Evolutionary conservation across 2,888 invertebrate genomes (phyloP).

Genomic region (Sclerodermus sp.): DNA sequence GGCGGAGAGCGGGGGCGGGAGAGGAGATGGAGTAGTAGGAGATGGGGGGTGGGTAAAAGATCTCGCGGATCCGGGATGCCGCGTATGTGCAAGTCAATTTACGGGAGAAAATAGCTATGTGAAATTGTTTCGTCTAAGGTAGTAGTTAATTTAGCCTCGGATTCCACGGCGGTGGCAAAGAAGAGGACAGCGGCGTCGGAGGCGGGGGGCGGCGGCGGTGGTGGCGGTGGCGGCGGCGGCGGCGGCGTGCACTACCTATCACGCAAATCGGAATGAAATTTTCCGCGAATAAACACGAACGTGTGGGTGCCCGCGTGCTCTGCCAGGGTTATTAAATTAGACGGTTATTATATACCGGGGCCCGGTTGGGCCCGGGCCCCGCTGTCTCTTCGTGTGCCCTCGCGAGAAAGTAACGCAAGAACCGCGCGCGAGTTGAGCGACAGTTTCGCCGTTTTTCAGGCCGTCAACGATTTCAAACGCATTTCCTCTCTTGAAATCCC

Average conservation of each 20-base stretch:
- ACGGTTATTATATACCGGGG: slow-evolving; percentile 19
- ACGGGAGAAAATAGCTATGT: slow-evolving; percentile 37
- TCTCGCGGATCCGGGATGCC: slow-evolving; percentile 5
- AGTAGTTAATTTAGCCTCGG: slow-evolving; percentile 38
- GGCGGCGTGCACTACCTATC: slow-evolving; percentile 14
- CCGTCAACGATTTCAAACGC: too few species aligned
- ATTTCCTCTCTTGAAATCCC: too few species aligned
- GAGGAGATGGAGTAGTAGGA: neutral
- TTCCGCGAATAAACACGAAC: slow-evolving; percentile 29
- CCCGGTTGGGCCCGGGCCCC: too few species aligned
- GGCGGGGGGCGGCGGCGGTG: too few species aligned
- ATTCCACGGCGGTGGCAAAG: slow-evolving; percentile 28
- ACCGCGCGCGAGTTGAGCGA: too few species aligned
- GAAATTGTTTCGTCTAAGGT: slow-evolving; percentile 46
- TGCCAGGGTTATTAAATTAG: slow-evolving; percentile 26
- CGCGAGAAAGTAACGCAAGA: too few species aligned
- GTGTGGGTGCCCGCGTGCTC: slow-evolving; percentile 18
- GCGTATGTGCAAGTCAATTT: slow-evolving; percentile 41
- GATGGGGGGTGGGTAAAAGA: neutral
- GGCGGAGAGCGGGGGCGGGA: slow-evolving; percentile 1
- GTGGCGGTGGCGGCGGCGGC: too few species aligned
- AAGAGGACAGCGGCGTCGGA: slow-evolving; percentile 19
- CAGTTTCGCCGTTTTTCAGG: too few species aligned
- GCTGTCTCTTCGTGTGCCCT: too few species aligned
- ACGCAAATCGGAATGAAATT: slow-evolving; percentile 31